Evolutionary conservation across 2,797 vertebrate genomes (phyloP).

Genomic region (Micrastur ruficollis): DNA sequence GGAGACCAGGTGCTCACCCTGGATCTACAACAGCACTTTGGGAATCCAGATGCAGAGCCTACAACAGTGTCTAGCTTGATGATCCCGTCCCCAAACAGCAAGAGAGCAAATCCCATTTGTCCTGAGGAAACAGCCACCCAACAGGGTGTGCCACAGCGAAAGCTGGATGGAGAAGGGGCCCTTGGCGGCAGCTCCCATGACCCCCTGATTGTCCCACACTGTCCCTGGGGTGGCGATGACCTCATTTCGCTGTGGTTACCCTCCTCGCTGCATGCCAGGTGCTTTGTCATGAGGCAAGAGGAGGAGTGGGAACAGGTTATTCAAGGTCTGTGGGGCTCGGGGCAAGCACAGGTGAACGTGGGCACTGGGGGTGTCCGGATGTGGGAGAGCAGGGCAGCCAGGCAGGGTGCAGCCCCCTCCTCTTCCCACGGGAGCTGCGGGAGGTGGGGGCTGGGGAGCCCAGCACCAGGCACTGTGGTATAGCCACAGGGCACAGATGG

Average conservation of each 20-base stretch:
- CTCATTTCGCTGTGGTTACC: background rate
- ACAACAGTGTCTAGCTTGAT: background rate
- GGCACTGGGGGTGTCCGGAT: background rate
- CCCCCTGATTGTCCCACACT: background rate
- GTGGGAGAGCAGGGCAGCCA: background rate
- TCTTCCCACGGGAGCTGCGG: background rate
- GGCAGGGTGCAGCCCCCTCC: background rate
- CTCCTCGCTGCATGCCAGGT: background rate
- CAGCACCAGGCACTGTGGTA: accelerated
- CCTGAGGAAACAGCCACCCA: background rate
- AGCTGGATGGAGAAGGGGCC: background rate
- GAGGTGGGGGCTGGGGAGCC: background rate
- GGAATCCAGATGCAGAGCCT: background rate
- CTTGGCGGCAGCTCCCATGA: background rate
- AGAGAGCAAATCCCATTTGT: background rate
- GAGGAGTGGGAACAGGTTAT: conserved; percentile 53
- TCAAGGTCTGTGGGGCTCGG: background rate
- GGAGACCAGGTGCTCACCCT: background rate
- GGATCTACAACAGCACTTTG: background rate
- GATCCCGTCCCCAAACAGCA: accelerated
- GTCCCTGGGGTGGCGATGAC: background rate
- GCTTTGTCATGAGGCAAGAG: conserved; percentile 27
- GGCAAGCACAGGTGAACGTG: background rate
- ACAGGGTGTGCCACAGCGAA: background rate
- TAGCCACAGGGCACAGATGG: background rate